A percentile compares a stretch with the other conserved stretches of the same genome.
Evolutionary conservation across 2,888 invertebrate species (phyloP).

Genomic region (Drosophila conformis): DNA sequence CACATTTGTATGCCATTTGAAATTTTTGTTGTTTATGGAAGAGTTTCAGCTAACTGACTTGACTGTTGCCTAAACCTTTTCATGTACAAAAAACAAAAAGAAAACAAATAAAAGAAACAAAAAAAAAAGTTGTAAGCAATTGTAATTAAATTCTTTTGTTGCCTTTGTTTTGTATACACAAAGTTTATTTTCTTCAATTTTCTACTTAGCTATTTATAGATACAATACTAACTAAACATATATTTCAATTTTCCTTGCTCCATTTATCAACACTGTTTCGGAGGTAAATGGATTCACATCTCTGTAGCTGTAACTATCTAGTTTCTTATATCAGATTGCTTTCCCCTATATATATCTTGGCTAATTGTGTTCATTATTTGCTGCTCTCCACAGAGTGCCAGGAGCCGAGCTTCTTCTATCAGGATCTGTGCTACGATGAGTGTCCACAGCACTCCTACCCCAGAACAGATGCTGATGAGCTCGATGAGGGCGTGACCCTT

Average conservation of each 20-base stretch:
- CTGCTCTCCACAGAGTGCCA: conserved; percentile 76
- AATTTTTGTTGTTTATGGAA: conserved; percentile 53
- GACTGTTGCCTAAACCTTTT: conserved; percentile 31
- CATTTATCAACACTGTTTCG: conserved; percentile 45
- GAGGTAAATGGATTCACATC: conserved; percentile 49
- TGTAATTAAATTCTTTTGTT: conserved; percentile 31
- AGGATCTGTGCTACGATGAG: conserved; percentile 81
- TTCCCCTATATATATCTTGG: not conserved
- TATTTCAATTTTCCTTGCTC: conserved; percentile 20
- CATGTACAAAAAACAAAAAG: not conserved
- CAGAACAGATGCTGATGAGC: conserved; percentile 28
- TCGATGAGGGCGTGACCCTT: conserved; percentile 10
- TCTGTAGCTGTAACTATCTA: conserved; percentile 19
- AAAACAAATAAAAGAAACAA: not conserved
- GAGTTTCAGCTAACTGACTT: conserved; percentile 43
- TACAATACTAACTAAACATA: conserved; percentile 22
- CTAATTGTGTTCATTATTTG: not conserved
- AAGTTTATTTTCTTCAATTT: not conserved
- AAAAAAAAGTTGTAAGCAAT: conserved; percentile 17
- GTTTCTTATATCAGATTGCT: not conserved
- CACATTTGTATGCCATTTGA: conserved; percentile 13
- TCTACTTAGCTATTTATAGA: conserved; percentile 3
- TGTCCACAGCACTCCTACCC: conserved; percentile 82
- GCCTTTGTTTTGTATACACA: conserved; percentile 41
- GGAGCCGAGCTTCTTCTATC: conserved; percentile 77